A percentile compares a stretch with the other conserved stretches of the same genome.
Evolutionary conservation across 2,888 invertebrate species (phyloP).

Genomic region (Spialia ferax): DNA sequence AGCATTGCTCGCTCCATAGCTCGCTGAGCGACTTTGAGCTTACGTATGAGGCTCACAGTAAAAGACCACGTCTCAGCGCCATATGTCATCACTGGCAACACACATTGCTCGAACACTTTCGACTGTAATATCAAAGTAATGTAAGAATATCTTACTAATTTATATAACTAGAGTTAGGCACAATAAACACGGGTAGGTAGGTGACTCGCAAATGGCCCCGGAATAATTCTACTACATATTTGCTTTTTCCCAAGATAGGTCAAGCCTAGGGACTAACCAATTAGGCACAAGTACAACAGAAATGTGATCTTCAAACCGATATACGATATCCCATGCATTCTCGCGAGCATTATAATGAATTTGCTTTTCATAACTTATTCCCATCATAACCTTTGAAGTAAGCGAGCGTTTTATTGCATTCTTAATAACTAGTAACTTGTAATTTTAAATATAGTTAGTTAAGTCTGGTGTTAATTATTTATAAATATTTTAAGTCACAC

Average conservation of each 20-base stretch:
- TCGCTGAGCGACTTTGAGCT: no score
- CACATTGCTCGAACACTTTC: no score
- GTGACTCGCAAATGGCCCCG: conserved; percentile 4
- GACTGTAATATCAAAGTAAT: no score
- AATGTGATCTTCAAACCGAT: conserved; percentile 26
- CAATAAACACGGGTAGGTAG: neutral
- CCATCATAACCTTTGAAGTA: neutral
- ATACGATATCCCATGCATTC: conserved; percentile 8
- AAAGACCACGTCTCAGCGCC: no score
- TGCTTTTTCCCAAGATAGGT: conserved; percentile 22
- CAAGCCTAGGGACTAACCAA: conserved; percentile 13
- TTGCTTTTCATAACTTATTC: conserved; percentile 18
- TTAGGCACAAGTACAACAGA: conserved; percentile 21
- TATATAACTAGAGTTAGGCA: no score
- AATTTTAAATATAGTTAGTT: neutral
- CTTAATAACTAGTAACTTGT: neutral
- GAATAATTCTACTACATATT: conserved; percentile 29
- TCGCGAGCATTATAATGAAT: neutral
- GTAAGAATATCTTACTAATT: no score
- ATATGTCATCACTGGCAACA: no score
- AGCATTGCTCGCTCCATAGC: no score
- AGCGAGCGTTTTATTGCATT: neutral
- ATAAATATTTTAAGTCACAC: neutral
- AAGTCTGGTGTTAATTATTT: no score
- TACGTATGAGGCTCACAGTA: no score